These are phyloP conservation scores for Drosophila jambulina DNA, from an alignment of 1,140 invertebrate species.

Conservation along the genomic window DNA sequence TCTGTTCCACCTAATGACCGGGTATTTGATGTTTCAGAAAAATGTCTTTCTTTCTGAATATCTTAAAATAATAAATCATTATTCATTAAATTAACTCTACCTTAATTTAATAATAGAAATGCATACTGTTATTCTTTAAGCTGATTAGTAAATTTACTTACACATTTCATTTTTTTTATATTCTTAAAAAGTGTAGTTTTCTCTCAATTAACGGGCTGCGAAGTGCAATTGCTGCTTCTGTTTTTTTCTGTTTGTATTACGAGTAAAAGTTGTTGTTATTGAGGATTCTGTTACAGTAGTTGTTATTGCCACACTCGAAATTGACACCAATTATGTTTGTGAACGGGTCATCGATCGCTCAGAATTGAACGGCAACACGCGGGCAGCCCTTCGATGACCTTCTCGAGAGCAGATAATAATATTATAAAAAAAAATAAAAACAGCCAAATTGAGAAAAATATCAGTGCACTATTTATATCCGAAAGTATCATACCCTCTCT, in stretches of 20 bases:
- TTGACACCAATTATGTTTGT: conserved; percentile 74
- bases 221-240: conserved; percentile 10
- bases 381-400: conserved; percentile 64
- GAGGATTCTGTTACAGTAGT: neutral
- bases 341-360: conserved; percentile 49
- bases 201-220: conserved; percentile 17
- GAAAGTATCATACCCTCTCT: neutral
- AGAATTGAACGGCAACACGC: conserved; percentile 39
- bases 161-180: neutral
- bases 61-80: neutral
- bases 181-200: neutral
- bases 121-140: neutral
- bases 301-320: conserved; percentile 36
- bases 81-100: too few relatives aligned
- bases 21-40: neutral
- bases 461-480: neutral
- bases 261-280: conserved; percentile 9
- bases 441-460: neutral
- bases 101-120: neutral
- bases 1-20: neutral
- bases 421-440: neutral
- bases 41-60: neutral
- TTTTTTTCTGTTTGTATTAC: conserved; percentile 3
- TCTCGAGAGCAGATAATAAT: conserved; percentile 34
- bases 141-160: neutral